phyloP scores from a whole-genome alignment of 2,113 vertebrate species.

The Varanus salvator region DNA sequence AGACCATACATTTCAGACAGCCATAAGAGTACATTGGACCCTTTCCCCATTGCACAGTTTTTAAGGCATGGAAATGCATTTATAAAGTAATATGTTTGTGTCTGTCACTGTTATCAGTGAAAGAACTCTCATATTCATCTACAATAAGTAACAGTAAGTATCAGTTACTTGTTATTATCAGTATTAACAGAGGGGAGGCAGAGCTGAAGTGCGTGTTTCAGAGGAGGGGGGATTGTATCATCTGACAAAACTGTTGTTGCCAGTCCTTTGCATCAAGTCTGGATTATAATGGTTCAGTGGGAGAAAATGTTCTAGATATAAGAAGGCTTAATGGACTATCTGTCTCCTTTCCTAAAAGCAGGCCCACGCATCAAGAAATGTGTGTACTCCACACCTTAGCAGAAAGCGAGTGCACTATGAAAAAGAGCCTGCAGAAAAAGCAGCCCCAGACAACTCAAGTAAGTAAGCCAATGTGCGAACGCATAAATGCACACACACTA shows the following conservation, averaged over 20 bases:
- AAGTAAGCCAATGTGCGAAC: neutral
- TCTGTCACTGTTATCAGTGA: neutral
- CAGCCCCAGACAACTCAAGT: neutral
- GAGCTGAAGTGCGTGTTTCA: no score
- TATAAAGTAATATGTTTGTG: neutral
- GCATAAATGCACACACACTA: neutral
- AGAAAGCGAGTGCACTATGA: neutral
- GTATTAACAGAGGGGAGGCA: no score
- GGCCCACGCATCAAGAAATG: neutral
- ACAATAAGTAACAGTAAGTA: neutral
- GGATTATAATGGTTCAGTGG: neutral
- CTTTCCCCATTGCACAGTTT: no score
- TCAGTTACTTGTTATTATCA: no score
- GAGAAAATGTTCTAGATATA: neutral
- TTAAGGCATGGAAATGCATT: no score
- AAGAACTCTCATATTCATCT: neutral
- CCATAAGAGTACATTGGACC: no score
- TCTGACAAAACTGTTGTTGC: neutral
- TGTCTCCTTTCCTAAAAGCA: neutral
- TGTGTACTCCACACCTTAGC: neutral
- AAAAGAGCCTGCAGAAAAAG: neutral
- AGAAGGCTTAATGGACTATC: neutral
- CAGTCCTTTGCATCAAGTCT: neutral
- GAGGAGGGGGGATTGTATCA: no score
- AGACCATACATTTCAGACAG: no score